Evolutionary conservation across 2,113 vertebrate species (phyloP).

Genomic region (Lota lota): DNA sequence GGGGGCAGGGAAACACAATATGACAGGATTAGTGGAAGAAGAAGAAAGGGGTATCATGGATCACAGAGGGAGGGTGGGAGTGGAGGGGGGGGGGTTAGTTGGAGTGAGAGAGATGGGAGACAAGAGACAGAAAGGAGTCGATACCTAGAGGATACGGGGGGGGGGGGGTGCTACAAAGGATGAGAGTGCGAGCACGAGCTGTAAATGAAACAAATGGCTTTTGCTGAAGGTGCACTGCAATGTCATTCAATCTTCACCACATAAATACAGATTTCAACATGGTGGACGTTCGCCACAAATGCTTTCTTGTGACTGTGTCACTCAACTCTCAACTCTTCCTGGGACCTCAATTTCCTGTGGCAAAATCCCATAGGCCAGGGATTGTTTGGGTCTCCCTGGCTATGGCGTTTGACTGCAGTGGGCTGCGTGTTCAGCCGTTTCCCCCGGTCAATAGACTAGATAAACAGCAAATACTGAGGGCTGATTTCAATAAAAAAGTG

Average conservation of each 20-base stretch:
- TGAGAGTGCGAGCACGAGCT: not conserved
- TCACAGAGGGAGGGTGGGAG: slow-evolving; percentile 9
- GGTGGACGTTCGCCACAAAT: slow-evolving; percentile 24
- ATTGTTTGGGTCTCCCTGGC: slow-evolving; percentile 20
- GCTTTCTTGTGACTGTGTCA: too few relatives aligned
- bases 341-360: slow-evolving; percentile 26
- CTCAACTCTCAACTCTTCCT: slow-evolving; percentile 1
- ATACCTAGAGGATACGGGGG: not conserved
- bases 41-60: slow-evolving; percentile 36
- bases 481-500: slow-evolving; percentile 3
- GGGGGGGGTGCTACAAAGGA: not conserved
- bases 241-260: not conserved
- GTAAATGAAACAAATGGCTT: too few relatives aligned
- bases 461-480: not conserved
- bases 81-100: slow-evolving; percentile 1
- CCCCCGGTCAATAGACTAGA: slow-evolving; percentile 8
- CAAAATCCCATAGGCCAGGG: slow-evolving; percentile 25
- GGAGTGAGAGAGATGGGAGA: slow-evolving; percentile 7
- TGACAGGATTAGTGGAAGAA: slow-evolving; percentile 39
- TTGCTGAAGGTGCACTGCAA: too few relatives aligned
- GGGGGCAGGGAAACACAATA: slow-evolving; percentile 44
- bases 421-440: not conserved
- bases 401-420: slow-evolving; percentile 2
- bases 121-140: too few relatives aligned
- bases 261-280: slow-evolving; percentile 27